Conservation (phyloP, 1,140 invertebrate species). For the Acromyrmex heyeri region DNA sequence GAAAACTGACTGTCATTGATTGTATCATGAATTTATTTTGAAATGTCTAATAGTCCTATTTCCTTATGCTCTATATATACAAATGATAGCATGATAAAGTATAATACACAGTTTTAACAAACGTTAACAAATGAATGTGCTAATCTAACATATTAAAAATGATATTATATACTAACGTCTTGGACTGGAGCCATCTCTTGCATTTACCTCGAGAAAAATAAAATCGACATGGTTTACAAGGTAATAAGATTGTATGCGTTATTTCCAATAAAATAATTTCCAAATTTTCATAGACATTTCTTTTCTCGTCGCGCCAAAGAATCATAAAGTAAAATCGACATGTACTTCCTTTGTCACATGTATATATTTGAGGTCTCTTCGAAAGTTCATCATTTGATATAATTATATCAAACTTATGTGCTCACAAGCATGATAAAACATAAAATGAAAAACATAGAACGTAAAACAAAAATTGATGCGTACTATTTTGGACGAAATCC, state of each 20-base stretch:
- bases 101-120: slow-evolving; percentile 84
- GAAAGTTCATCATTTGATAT: slow-evolving; percentile 29
- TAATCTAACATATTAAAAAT: slow-evolving; percentile 81
- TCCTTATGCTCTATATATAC: slow-evolving; percentile 84
- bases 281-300: slow-evolving; percentile 39
- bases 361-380: too few species aligned
- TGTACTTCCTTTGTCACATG: not conserved
- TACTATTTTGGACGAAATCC: not conserved
- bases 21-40: slow-evolving; percentile 84
- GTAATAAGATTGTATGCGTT: slow-evolving; percentile 24
- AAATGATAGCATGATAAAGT: slow-evolving; percentile 84
- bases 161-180: slow-evolving; percentile 78
- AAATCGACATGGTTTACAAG: slow-evolving; percentile 1
- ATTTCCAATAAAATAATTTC: slow-evolving; percentile 49
- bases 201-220: slow-evolving; percentile 11
- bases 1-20: slow-evolving; percentile 70
- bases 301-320: not conserved
- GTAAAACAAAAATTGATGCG: not conserved
- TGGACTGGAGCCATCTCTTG: slow-evolving; percentile 77
- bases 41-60: slow-evolving; percentile 83
- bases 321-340: not conserved
- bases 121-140: slow-evolving; percentile 84
- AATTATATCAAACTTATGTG: slow-evolving; percentile 26
- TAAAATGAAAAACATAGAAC: not conserved
- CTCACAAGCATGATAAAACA: not conserved